phyloP scores from a whole-genome alignment of 2,113 vertebrate species.

The Anolis sagrei region DNA sequence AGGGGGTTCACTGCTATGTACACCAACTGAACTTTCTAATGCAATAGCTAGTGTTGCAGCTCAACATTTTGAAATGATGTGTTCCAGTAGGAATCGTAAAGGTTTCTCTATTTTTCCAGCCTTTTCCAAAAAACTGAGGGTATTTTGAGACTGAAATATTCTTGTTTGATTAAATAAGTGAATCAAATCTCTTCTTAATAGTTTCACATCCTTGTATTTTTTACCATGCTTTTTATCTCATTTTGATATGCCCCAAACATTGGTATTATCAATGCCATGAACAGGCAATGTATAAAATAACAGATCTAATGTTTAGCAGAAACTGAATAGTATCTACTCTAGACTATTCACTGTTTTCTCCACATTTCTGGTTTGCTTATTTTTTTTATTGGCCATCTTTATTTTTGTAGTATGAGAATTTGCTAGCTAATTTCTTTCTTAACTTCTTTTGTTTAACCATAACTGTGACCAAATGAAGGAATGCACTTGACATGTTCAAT shows the following conservation, averaged over 20 bases:
- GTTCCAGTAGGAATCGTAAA: neutral
- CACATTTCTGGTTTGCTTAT: slow-evolving; percentile 39
- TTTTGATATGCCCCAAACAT: neutral
- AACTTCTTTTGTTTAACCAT: slow-evolving; percentile 70
- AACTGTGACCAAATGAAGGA: slow-evolving; percentile 84
- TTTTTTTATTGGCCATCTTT: slow-evolving; percentile 47
- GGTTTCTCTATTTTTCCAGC: neutral
- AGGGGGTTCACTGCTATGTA: neutral
- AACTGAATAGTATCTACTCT: slow-evolving; percentile 20
- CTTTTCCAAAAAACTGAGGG: neutral
- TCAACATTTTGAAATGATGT: neutral
- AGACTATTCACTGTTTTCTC: slow-evolving; percentile 40
- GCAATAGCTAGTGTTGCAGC: neutral
- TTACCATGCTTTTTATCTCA: neutral
- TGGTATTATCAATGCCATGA: slow-evolving; percentile 26
- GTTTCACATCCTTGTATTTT: neutral
- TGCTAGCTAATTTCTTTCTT: slow-evolving; percentile 63
- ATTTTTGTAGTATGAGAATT: slow-evolving; percentile 56
- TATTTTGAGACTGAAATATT: neutral
- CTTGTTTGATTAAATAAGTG: neutral
- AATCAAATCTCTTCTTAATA: neutral
- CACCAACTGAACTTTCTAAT: neutral
- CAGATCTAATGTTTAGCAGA: slow-evolving; percentile 18
- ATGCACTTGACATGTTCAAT: slow-evolving; percentile 76
- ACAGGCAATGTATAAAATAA: slow-evolving; percentile 1